These are phyloP conservation scores for Plagodis pulveraria DNA, from an alignment of 2,888 invertebrate genomes.

Conservation along the genomic window DNA sequence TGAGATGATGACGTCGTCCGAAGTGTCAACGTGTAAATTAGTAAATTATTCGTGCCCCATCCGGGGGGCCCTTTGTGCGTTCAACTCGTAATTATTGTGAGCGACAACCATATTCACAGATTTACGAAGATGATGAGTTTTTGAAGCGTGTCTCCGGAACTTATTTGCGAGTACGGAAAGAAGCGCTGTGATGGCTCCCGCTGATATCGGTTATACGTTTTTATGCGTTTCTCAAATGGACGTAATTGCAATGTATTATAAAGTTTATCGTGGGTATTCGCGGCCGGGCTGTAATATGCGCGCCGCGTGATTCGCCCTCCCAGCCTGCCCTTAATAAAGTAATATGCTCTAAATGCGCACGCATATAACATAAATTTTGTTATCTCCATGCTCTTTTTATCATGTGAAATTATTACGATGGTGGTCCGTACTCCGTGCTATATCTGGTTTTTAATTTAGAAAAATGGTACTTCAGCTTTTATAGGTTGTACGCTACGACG, in stretches of 20 bases:
- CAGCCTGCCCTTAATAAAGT: constrained; percentile 80
- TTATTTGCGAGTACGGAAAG: constrained; percentile 60
- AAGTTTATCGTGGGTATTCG: constrained; percentile 70
- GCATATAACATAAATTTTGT: constrained; percentile 81
- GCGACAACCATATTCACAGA: constrained; percentile 58
- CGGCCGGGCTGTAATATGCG: constrained; percentile 58
- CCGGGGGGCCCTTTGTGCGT: constrained; percentile 73
- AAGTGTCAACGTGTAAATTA: constrained; percentile 80
- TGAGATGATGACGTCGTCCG: constrained; percentile 76
- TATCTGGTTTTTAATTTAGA: constrained; percentile 76
- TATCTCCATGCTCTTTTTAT: constrained; percentile 76
- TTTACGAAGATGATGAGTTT: constrained; percentile 59
- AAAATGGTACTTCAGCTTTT: constrained; percentile 65
- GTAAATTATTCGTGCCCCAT: constrained; percentile 74
- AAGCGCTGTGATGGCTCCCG: constrained; percentile 63
- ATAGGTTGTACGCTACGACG: constrained; percentile 58
- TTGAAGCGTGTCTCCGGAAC: constrained; percentile 44
- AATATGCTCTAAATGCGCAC: constrained; percentile 82
- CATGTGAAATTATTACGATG: constrained; percentile 76
- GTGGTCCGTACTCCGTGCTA: constrained; percentile 76
- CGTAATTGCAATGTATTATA: constrained; percentile 79
- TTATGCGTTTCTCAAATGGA: constrained; percentile 73
- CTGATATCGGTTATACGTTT: constrained; percentile 62
- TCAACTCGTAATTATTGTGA: constrained; percentile 61
- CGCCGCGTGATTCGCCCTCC: constrained; percentile 68